Evolutionary conservation across 1,140 invertebrate species (phyloP).

Genomic region (Leptinotarsa lineolata): DNA sequence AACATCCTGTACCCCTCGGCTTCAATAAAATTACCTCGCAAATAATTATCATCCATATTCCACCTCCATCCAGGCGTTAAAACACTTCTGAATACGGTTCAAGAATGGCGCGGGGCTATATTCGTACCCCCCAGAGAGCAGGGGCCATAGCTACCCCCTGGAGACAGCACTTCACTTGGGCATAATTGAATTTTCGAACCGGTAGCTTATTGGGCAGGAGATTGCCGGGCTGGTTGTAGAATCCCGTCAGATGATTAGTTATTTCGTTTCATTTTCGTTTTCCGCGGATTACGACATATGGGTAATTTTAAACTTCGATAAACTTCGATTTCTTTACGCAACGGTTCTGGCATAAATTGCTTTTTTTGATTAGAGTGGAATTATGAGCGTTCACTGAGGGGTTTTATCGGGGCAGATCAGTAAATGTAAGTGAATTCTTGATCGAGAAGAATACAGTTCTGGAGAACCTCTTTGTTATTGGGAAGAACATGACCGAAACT

Average conservation of each 20-base stretch:
- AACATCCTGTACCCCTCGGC: no score
- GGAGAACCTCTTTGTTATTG: no score
- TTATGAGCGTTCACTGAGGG: neutral
- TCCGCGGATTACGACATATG: constrained; percentile 49
- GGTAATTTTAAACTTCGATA: constrained; percentile 52
- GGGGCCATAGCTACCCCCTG: constrained; percentile 33
- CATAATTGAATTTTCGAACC: constrained; percentile 55
- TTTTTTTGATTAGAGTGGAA: constrained; percentile 17
- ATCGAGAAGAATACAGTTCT: no score
- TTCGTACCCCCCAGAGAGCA: constrained; percentile 17
- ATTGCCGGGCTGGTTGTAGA: constrained; percentile 38
- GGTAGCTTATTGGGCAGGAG: constrained; percentile 53
- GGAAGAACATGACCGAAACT: no score
- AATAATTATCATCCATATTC: constrained; percentile 7
- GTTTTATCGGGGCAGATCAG: neutral
- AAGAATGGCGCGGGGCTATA: constrained; percentile 13
- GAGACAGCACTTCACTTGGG: constrained; percentile 48
- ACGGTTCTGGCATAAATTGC: constrained; percentile 29
- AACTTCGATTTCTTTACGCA: constrained; percentile 39
- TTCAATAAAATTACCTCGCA: neutral
- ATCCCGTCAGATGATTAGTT: constrained; percentile 45
- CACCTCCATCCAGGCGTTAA: constrained; percentile 8
- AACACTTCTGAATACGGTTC: constrained; percentile 1
- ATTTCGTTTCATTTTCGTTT: constrained; percentile 49
- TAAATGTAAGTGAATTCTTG: no score